These are phyloP conservation scores for Urosaurus nigricauda DNA, from an alignment of 2,797 vertebrate genomes.

Conservation along the genomic window DNA sequence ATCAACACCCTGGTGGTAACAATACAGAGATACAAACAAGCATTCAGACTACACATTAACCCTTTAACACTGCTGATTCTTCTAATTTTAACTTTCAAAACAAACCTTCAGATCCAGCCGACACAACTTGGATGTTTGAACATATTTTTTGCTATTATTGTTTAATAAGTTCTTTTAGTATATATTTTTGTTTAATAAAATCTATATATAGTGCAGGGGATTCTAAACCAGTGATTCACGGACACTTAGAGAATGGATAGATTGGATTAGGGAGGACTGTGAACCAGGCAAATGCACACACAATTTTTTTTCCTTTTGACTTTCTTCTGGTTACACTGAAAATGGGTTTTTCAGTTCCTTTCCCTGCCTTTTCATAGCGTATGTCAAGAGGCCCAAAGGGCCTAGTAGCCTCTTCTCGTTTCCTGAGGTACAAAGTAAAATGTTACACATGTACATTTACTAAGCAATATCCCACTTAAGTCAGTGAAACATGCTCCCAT, in stretches of 20 bases:
- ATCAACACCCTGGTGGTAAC: slow-evolving; percentile 85
- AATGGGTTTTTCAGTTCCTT: no score
- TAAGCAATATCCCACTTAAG: background rate
- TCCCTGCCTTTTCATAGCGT: no score
- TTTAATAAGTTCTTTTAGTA: background rate
- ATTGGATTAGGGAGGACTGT: no score
- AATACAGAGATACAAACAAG: slow-evolving; percentile 73
- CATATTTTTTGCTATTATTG: background rate
- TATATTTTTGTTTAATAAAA: no score
- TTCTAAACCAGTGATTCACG: no score
- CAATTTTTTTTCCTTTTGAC: no score
- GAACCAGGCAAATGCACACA: no score
- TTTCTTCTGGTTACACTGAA: no score
- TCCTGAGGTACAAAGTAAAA: background rate
- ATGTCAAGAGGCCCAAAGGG: no score
- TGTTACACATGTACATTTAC: background rate
- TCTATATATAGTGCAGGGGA: no score
- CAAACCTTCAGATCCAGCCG: background rate
- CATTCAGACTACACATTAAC: slow-evolving; percentile 66
- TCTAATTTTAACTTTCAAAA: slow-evolving; percentile 15
- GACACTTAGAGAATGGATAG: no score
- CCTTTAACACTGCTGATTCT: slow-evolving; percentile 49
- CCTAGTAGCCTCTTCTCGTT: background rate
- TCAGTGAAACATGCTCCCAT: background rate
- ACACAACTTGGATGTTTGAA: background rate